Conservation (phyloP, 2,888 invertebrate species). For the Xanthia icteritia region DNA sequence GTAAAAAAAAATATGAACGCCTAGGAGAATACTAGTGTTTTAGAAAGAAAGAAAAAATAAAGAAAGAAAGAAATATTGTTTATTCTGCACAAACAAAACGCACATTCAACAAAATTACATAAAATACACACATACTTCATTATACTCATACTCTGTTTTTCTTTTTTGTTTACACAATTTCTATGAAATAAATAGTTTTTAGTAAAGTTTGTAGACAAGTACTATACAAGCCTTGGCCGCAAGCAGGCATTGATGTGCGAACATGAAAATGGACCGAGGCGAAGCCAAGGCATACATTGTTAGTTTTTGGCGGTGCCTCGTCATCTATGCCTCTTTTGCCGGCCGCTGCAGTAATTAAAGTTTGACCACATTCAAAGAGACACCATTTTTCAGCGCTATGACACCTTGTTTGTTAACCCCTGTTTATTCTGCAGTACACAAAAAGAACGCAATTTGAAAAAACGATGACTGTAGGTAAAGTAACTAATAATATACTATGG, state of each 20-base stretch:
- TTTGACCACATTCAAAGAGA: conserved; percentile 3
- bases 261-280: neutral
- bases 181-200: neutral
- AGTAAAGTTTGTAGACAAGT: neutral
- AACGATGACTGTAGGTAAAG: neutral
- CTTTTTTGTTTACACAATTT: no score
- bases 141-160: no score
- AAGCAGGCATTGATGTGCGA: neutral
- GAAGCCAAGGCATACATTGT: neutral
- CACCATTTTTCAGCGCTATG: neutral
- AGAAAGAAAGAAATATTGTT: no score
- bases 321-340: neutral
- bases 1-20: neutral
- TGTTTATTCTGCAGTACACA: neutral
- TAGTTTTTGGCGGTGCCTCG: neutral
- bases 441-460: neutral
- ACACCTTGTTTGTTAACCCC: neutral
- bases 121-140: no score
- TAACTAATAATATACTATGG: no score
- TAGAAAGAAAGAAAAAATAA: neutral
- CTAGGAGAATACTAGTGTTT: neutral
- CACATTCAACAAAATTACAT: no score
- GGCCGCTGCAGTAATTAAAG: neutral
- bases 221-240: neutral
- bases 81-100: no score